Conservation (phyloP, 2,888 invertebrate species). For the Yponomeuta plumbellus region DNA sequence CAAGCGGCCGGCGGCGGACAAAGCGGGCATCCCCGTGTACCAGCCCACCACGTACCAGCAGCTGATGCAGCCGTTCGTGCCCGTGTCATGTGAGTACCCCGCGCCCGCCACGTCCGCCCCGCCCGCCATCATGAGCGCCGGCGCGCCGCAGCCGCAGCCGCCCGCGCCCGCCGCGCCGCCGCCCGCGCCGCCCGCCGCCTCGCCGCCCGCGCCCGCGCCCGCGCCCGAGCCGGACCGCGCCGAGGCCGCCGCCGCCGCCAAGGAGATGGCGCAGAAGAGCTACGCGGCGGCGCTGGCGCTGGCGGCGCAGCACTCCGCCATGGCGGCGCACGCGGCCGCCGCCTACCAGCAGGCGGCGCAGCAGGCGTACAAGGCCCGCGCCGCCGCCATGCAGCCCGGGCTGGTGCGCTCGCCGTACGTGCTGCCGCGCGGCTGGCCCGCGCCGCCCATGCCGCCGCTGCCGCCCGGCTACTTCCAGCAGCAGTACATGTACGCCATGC, state of each 20-base stretch:
- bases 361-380: conserved; percentile 82
- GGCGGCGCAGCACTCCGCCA: conserved; percentile 67
- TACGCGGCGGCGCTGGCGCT: conserved; percentile 82
- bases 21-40: conserved; percentile 97
- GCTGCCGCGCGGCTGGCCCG: conserved; percentile 65
- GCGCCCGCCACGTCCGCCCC: conserved; percentile 72
- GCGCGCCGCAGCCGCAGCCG: conserved; percentile 61
- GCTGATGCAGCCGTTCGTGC: conserved; percentile 97
- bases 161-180: conserved; percentile 26
- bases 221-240: conserved; percentile 31
- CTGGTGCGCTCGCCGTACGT: conserved; percentile 63
- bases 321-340: conserved; percentile 67
- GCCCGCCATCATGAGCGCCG: conserved; percentile 45
- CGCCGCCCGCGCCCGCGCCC: conserved; percentile 38
- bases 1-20: conserved; percentile 97
- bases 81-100: conserved; percentile 99
- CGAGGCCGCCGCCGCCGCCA: conserved; percentile 83
- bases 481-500: conserved; percentile 72
- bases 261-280: conserved; percentile 89
- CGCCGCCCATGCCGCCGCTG: conserved; percentile 56
- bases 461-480: conserved; percentile 68
- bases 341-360: conserved; percentile 69
- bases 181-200: conserved; percentile 32
- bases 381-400: conserved; percentile 66
- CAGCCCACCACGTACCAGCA: conserved; percentile 96